Conservation (phyloP, 35 echinoderm and acorn worm genomes). For the Holothuria glaberrima region DNA sequence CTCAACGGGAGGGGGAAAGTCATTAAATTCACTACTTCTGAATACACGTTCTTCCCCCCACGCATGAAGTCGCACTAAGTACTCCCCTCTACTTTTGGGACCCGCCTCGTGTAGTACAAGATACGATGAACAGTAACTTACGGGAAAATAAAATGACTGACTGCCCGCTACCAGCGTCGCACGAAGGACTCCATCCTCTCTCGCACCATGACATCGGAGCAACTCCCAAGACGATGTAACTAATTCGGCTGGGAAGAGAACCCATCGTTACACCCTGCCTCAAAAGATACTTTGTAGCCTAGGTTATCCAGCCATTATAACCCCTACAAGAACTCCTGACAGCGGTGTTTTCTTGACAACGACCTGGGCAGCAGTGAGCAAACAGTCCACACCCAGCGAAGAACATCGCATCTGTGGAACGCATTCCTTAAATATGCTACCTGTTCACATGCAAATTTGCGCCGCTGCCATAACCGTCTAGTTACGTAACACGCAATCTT, state of each 20-base stretch:
- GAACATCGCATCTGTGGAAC: too few relatives aligned
- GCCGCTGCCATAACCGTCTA: too few relatives aligned
- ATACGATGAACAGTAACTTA: neutral
- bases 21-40: neutral
- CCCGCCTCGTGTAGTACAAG: neutral
- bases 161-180: neutral
- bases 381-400: too few relatives aligned
- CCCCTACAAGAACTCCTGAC: too few relatives aligned
- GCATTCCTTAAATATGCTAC: too few relatives aligned
- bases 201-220: neutral
- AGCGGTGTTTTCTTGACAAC: too few relatives aligned
- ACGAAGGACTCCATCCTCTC: neutral
- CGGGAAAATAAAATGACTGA: neutral
- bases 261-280: neutral
- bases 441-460: too few relatives aligned
- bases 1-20: neutral
- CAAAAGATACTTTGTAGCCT: neutral
- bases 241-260: neutral
- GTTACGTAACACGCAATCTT: too few relatives aligned
- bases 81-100: neutral
- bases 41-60: too few relatives aligned
- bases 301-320: too few relatives aligned
- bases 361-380: too few relatives aligned
- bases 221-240: neutral
- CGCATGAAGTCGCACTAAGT: neutral